These are phyloP conservation scores for Nemopilema nomurai DNA, from an alignment of 30 jellyfish, hydroid and myxozoan genomes.

Conservation along the genomic window DNA sequence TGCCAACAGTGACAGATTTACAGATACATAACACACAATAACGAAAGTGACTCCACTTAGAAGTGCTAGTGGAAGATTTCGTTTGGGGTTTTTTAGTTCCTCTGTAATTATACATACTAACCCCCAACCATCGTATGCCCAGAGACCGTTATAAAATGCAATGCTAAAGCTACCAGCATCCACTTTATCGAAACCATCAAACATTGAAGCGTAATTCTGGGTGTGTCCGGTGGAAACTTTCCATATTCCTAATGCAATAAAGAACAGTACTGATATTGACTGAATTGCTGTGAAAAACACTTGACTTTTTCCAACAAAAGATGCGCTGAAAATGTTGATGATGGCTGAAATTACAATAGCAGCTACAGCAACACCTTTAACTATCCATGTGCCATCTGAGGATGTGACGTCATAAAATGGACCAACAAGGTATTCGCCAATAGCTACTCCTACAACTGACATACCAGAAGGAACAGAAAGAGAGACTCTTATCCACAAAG, in stretches of 20 bases:
- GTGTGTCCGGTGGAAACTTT: slow-evolving; percentile 42
- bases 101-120: slow-evolving; percentile 13
- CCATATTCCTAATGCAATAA: slow-evolving; percentile 60
- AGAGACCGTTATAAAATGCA: slow-evolving; percentile 53
- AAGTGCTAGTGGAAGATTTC: slow-evolving; percentile 44
- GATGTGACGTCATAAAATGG: slow-evolving; percentile 38
- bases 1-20: slow-evolving; percentile 43
- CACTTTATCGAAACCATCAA: slow-evolving; percentile 8
- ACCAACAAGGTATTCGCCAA: slow-evolving; percentile 33
- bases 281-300: slow-evolving; percentile 42
- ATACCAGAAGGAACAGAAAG: slow-evolving; percentile 41
- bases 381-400: slow-evolving; percentile 13
- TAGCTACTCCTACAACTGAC: slow-evolving; percentile 45
- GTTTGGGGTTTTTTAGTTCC: slow-evolving; percentile 38
- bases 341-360: slow-evolving; percentile 3
- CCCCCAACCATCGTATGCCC: slow-evolving; percentile 84
- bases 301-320: slow-evolving; percentile 35
- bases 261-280: slow-evolving; percentile 31
- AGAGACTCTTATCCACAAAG: slow-evolving; percentile 35
- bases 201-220: slow-evolving; percentile 24
- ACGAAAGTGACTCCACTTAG: slow-evolving; percentile 59
- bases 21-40: slow-evolving; percentile 27
- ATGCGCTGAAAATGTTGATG: slow-evolving; percentile 40
- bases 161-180: slow-evolving; percentile 18
- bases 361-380: slow-evolving; percentile 43